Evolutionary conservation across 1,140 invertebrate genomes (phyloP).

Genomic region (Drosophila kurseongensis): DNA sequence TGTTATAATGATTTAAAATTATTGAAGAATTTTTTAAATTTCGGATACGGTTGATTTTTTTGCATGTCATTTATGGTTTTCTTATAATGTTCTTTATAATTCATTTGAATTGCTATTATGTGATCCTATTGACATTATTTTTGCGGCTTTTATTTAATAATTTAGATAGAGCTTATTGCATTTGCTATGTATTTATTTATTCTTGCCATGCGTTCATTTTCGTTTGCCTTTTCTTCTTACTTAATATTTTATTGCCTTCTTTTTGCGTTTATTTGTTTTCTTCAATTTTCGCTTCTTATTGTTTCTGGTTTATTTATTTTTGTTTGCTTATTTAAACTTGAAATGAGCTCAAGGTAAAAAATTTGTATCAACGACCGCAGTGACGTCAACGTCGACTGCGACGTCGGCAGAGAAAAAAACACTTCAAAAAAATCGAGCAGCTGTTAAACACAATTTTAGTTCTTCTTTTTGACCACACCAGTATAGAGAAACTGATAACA

Average conservation of each 20-base stretch:
- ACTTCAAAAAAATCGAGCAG: slow-evolving; percentile 11
- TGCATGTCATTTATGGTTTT: too few species aligned
- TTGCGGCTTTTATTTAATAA: not conserved
- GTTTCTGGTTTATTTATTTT: slow-evolving; percentile 26
- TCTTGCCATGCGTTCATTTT: not conserved
- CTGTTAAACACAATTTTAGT: not conserved
- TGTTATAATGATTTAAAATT: too few species aligned
- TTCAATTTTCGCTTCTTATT: slow-evolving; percentile 32
- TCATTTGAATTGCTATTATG: not conserved
- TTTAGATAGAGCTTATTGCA: not conserved
- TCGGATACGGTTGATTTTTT: too few species aligned
- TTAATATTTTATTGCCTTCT: slow-evolving; percentile 13
- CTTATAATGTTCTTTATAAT: too few species aligned
- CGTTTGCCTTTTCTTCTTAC: slow-evolving; percentile 7
- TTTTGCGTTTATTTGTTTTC: slow-evolving; percentile 21
- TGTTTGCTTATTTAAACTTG: slow-evolving; percentile 69
- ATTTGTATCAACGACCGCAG: slow-evolving; percentile 67
- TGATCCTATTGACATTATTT: not conserved
- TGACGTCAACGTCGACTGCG: slow-evolving; percentile 20
- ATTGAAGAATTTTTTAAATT: too few species aligned
- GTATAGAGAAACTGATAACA: slow-evolving; percentile 1
- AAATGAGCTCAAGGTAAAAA: slow-evolving; percentile 79
- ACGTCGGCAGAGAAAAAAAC: slow-evolving; percentile 7
- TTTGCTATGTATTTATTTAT: not conserved
- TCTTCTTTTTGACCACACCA: not conserved